Base-by-base conservation (phyloP, 2,888 invertebrate genomes). In the Pollenia angustigena region DNA sequence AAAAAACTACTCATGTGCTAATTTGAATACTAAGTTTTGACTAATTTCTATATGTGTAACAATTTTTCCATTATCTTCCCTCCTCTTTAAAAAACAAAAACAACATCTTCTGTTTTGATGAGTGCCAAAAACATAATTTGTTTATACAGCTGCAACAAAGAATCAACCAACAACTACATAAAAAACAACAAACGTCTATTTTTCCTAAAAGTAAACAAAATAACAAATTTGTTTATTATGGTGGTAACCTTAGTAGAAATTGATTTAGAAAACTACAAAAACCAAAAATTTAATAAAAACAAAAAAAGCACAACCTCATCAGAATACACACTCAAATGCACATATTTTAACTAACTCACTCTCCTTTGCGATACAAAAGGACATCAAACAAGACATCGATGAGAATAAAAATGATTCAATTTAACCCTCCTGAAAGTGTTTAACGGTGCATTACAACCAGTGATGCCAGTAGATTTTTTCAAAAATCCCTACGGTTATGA, bases 101-200 rank as follows among this genome's bases (percentile, higher is more conserved):
- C 32, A 32, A 32, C 32, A 9, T 14, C 52, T 56, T 3, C 32
- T 69, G n/a, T 69, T 69, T 23, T 60, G 50, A 62, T 69, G 44
- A 71, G 71, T 62, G 62, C 14, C 16, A 62, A 62, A 80, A 32
- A 48, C 42, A 64, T 87, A 85, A 87, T 83, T 88, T 88, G 86
- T 88, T 88, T 88, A 88, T 72, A 81, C 88, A 88, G 88, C 88
- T 88, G 88, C 85, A 78, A 79, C 40, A 64, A 62, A 62, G 23
- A 40, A 62, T 44, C 60, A 56, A 62, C 64, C 64, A 75, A 48
- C 52, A 75, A 60, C 40, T n/a, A 58, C 23, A 64, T 32, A 18
- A 74, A 56, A 40, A 66, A 58, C 8, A 64, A 48, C 78, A 75
- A 81, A 46, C 62, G 23, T 78, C 46, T 60, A 52, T 52, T 42